Conservation (phyloP, 2,797 vertebrate genomes). For the Coendou prehensilis region DNA sequence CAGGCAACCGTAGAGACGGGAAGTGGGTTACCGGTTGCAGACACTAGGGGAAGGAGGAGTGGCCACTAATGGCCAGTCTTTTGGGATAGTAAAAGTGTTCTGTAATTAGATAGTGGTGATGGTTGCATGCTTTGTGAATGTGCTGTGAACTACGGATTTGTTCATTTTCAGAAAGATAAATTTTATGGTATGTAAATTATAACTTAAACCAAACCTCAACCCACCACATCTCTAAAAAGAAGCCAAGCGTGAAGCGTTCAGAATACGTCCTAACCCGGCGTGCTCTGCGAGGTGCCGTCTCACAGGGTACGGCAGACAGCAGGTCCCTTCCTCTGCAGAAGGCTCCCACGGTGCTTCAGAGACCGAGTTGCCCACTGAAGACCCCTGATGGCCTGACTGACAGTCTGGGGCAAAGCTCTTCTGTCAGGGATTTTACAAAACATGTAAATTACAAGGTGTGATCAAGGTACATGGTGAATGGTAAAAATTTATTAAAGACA, state of each 20-base stretch:
- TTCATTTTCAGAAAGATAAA: neutral
- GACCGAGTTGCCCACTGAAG: neutral
- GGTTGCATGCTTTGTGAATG: neutral
- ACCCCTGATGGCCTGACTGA: neutral
- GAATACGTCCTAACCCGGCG: neutral
- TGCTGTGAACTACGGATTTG: neutral
- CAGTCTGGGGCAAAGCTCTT: neutral
- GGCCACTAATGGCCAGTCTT: neutral
- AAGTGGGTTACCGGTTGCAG: neutral
- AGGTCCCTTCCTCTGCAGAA: neutral
- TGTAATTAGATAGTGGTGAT: neutral
- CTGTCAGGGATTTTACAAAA: neutral
- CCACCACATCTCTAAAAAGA: neutral
- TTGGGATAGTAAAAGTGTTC: neutral
- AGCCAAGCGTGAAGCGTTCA: neutral
- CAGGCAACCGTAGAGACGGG: neutral
- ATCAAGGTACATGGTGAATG: neutral
- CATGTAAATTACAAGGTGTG: neutral
- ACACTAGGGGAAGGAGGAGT: neutral
- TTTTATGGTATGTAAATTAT: neutral
- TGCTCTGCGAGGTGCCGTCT: neutral
- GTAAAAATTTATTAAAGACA: neutral
- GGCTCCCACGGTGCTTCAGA: neutral
- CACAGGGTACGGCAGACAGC: neutral
- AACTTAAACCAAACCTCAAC: neutral